A percentile compares a stretch with the other conserved stretches of the same genome.
Conservation (phyloP, 2,888 invertebrate genomes). For the Pollenia labialis region DNA sequence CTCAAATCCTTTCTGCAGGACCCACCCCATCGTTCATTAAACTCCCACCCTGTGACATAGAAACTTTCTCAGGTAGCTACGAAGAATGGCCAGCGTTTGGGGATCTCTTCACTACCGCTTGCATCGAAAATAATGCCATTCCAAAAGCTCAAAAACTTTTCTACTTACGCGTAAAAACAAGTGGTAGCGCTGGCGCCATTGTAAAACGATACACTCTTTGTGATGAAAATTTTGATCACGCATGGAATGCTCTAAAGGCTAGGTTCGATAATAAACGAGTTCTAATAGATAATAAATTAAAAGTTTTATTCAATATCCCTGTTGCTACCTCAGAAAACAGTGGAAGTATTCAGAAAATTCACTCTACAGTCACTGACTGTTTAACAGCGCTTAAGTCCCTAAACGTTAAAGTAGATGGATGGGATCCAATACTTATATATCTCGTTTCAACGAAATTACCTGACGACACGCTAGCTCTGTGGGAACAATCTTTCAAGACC, state of each 20-base stretch:
- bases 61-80: conserved; percentile 5
- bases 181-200: conserved; percentile 11
- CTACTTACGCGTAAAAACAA: too few relatives aligned
- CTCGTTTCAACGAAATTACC: conserved; percentile 10
- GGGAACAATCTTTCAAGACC: conserved; percentile 8
- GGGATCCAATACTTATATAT: conserved; percentile 18
- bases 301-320: conserved; percentile 6
- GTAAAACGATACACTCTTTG: conserved; percentile 22
- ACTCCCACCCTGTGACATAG: too few relatives aligned
- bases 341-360: too few relatives aligned
- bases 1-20: too few relatives aligned
- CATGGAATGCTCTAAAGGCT: conserved; percentile 21
- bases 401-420: not conserved
- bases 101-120: conserved; percentile 23
- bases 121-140: not conserved
- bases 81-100: conserved; percentile 42
- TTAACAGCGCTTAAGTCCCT: too few relatives aligned
- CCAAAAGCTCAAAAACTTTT: conserved; percentile 7
- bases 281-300: conserved; percentile 31
- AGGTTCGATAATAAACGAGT: conserved; percentile 32
- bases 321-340: too few relatives aligned
- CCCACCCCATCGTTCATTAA: too few relatives aligned
- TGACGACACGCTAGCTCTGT: not conserved
- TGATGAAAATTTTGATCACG: conserved; percentile 28
- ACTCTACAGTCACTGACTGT: too few relatives aligned